Conservation (phyloP, 2,113 vertebrate species). For the Herpetotheres cachinnans region DNA sequence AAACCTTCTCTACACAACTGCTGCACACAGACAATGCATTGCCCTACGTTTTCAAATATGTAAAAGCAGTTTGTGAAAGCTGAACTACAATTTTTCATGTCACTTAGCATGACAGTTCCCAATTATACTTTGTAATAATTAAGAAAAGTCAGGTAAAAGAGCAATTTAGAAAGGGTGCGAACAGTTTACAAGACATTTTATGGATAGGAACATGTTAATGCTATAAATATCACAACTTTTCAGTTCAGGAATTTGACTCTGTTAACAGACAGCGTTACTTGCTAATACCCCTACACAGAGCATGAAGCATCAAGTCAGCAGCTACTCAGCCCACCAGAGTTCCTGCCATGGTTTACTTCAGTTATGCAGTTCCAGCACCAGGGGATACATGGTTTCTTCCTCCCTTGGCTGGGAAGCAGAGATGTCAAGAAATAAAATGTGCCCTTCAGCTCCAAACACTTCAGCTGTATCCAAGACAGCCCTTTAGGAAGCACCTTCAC, state of each 20-base stretch:
- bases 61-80: no score
- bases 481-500: background rate
- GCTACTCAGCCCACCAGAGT: background rate
- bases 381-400: background rate
- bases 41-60: background rate
- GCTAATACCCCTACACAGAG: no score
- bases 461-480: background rate
- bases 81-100: background rate
- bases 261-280: background rate
- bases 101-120: fast-evolving
- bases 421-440: background rate
- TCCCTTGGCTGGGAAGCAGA: background rate
- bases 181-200: background rate
- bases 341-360: background rate
- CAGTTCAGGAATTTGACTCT: background rate
- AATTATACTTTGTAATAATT: background rate
- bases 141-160: background rate
- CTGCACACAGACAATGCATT: background rate
- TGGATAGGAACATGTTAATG: background rate
- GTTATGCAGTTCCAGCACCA: background rate
- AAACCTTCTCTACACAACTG: background rate
- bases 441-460: background rate
- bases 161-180: background rate
- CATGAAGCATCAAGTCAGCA: background rate
- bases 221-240: background rate